These are phyloP conservation scores for Scomber japonicus DNA, from an alignment of 2,113 vertebrate species.

Conservation along the genomic window DNA sequence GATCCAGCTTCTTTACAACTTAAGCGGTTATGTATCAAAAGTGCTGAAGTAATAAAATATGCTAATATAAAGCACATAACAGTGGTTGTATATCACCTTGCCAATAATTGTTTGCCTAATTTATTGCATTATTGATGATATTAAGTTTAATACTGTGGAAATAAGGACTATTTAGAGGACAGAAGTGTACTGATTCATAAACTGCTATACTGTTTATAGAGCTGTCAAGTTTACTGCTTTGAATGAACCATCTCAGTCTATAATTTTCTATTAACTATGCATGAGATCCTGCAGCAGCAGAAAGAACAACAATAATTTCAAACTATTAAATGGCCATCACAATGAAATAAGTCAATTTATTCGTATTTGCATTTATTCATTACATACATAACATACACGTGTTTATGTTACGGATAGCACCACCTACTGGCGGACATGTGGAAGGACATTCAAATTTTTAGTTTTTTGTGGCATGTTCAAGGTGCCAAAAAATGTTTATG, in stretches of 20 bases:
- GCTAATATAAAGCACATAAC: neutral
- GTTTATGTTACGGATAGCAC: too few relatives aligned
- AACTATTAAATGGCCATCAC: neutral
- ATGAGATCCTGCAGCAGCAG: neutral
- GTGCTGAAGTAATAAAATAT: constrained; percentile 22
- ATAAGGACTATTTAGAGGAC: neutral
- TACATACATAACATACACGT: too few relatives aligned
- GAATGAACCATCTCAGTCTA: neutral
- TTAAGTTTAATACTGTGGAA: constrained; percentile 32
- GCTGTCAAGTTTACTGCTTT: constrained; percentile 8
- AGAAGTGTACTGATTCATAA: constrained; percentile 5
- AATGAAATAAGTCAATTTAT: neutral
- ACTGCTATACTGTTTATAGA: constrained; percentile 3
- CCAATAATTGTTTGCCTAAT: constrained; percentile 39
- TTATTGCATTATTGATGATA: constrained; percentile 37
- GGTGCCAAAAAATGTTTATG: too few relatives aligned
- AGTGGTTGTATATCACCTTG: constrained; percentile 19
- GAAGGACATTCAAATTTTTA: too few relatives aligned
- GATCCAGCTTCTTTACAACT: constrained; percentile 5
- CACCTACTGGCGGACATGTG: too few relatives aligned
- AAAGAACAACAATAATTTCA: neutral
- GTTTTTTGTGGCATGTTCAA: too few relatives aligned
- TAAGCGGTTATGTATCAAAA: neutral
- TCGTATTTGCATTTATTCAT: too few relatives aligned
- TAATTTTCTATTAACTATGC: neutral